phyloP scores from a whole-genome alignment of 1,140 invertebrate species.

The Drosophila kurseongensis region DNA sequence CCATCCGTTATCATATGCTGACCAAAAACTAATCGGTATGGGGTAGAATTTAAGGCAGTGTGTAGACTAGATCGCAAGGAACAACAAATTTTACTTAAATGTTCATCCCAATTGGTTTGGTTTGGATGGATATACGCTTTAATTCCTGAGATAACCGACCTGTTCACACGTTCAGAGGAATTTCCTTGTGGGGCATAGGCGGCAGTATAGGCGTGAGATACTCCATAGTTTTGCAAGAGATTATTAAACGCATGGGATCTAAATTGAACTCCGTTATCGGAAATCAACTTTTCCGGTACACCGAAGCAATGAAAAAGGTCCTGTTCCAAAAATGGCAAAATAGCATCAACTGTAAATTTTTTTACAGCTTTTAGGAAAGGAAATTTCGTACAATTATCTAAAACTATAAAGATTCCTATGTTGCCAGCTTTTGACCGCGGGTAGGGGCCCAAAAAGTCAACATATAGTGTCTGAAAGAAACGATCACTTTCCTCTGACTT shows the following conservation, averaged over 20 bases:
- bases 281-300: constrained; percentile 6
- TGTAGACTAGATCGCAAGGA: constrained; percentile 1
- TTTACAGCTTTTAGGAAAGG: constrained; percentile 7
- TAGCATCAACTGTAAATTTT: constrained; percentile 8
- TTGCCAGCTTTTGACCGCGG: constrained; percentile 2
- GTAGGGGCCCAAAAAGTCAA: constrained; percentile 8
- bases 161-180: constrained; percentile 5
- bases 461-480: constrained; percentile 5
- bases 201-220: constrained; percentile 5
- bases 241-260: constrained; percentile 9
- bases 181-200: constrained; percentile 1
- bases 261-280: constrained; percentile 8
- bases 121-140: constrained; percentile 1
- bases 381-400: constrained; percentile 4
- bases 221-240: constrained; percentile 4
- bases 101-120: not conserved
- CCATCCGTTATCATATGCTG: constrained; percentile 3
- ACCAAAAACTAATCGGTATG: constrained; percentile 1
- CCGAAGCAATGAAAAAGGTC: constrained; percentile 6
- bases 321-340: constrained; percentile 7
- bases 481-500: constrained; percentile 4
- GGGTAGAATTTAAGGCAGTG: not conserved
- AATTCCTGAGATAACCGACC: not conserved
- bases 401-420: constrained; percentile 12
- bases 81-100: constrained; percentile 5